Base-by-base conservation (phyloP, 2,113 vertebrate species). In the Prionailurus bengalensis region DNA sequence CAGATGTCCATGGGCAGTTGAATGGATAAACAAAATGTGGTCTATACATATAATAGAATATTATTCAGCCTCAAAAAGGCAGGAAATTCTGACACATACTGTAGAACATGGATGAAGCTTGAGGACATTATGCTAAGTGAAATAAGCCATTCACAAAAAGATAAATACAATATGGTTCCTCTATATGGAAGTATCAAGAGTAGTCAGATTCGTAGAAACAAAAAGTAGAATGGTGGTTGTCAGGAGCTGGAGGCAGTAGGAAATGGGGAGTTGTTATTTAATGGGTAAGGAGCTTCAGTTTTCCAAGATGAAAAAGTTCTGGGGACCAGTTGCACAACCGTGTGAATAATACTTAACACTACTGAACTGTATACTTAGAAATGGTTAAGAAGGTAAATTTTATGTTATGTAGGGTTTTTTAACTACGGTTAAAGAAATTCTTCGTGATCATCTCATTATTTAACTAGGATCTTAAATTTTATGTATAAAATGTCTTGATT, bases 61-160 rank as follows among this genome's bases (percentile, higher is more conserved):
- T 70, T 76, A 93, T 48, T 29, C 45, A 63, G 12, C 58, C 66
- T 85, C 61, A 51, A 58, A 92, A 82, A 36, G 70, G 53, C 73
- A 82, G 39, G 73, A 61, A 27, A 58, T 73, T 96, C 71, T 89
- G 71, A 78, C 68, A 70, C 29, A 45, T 81, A 36, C 91, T n/a
- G 4, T 48, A 78, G 14, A 84, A 63, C 27, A 9, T 76, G 33
- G 11, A n/a, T 68, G 73, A 92, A 65, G 25, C 27, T 92, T 85
- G 70, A 89, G 23, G 87, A 80, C 65, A 81, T 79, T 53, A 53
- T 61, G 48, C 83, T 94, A 65, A 86, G 42, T 90, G 48, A 96
- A 96, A 73, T 83, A 89, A 81, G 33, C 14, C n/a, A 89, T 51
- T 89, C 73, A 70, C 53, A 71, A 63, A 74, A 78, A 73, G 31